Conservation (phyloP, 2,888 invertebrate species). For the Heliconius sara region DNA sequence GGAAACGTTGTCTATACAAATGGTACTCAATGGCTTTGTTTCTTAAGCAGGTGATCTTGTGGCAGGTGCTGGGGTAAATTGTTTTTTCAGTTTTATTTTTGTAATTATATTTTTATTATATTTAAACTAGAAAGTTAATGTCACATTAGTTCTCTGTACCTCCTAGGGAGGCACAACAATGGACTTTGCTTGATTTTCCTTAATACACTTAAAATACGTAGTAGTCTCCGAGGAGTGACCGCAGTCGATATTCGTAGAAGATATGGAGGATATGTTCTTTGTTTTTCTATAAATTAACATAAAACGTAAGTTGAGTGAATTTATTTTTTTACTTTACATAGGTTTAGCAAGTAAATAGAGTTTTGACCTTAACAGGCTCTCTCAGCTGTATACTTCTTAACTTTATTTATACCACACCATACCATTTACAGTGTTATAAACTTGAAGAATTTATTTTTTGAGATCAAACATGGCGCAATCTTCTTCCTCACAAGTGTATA, state of each 20-base stretch:
- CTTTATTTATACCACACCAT: neutral
- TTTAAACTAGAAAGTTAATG: constrained; percentile 47
- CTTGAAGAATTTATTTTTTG: neutral
- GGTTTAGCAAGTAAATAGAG: too few relatives aligned
- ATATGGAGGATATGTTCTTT: too few relatives aligned
- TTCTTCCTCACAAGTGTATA: too few relatives aligned
- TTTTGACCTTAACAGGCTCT: too few relatives aligned
- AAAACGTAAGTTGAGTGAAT: too few relatives aligned
- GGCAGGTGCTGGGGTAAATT: constrained; percentile 71
- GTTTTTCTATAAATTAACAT: too few relatives aligned
- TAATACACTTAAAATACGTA: neutral
- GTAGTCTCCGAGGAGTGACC: neutral
- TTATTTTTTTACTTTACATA: too few relatives aligned
- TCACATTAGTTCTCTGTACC: constrained; percentile 19
- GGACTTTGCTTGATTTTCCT: neutral
- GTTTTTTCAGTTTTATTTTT: constrained; percentile 57
- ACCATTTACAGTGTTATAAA: neutral
- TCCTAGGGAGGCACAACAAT: neutral
- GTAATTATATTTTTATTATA: constrained; percentile 34
- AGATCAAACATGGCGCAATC: too few relatives aligned
- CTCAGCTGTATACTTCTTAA: neutral
- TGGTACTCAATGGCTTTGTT: constrained; percentile 44
- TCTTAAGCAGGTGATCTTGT: constrained; percentile 69
- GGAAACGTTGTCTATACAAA: constrained; percentile 42
- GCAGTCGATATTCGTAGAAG: too few relatives aligned